phyloP scores from a whole-genome alignment of 2,797 vertebrate genomes.

The Ciconia nigra region DNA sequence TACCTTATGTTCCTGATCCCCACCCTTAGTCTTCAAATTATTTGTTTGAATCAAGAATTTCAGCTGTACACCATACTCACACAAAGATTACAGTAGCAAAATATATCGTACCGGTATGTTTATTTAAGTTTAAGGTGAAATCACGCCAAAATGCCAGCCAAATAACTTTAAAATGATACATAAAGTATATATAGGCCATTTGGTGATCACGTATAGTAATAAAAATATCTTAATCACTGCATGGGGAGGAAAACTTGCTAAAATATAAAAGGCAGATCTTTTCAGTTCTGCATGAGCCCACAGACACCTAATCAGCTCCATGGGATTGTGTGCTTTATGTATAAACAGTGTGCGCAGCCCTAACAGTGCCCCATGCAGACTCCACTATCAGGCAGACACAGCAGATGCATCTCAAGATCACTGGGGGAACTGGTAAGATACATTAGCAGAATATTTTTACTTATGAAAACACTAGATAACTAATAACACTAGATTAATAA shows the following conservation, averaged over 20 bases:
- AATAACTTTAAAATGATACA: neutral
- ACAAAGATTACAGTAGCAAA: neutral
- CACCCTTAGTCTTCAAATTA: neutral
- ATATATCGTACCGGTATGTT: neutral
- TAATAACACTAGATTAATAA: neutral
- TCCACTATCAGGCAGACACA: neutral
- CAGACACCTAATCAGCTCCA: neutral
- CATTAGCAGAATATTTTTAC: neutral
- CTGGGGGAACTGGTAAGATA: neutral
- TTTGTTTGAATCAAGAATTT: neutral
- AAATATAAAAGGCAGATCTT: neutral
- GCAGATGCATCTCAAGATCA: neutral
- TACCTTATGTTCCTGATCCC: neutral
- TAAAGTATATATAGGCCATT: neutral
- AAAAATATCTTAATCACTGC: neutral
- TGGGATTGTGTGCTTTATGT: rapidly evolving
- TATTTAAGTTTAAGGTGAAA: neutral
- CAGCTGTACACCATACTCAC: neutral
- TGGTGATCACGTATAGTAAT: neutral
- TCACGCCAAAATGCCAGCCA: neutral
- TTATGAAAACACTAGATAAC: neutral
- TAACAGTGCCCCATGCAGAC: neutral
- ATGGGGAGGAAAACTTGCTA: neutral
- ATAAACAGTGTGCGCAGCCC: neutral
- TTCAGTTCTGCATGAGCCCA: neutral